phyloP scores from a whole-genome alignment of 2,888 invertebrate genomes.

The Leuctra nigra region DNA sequence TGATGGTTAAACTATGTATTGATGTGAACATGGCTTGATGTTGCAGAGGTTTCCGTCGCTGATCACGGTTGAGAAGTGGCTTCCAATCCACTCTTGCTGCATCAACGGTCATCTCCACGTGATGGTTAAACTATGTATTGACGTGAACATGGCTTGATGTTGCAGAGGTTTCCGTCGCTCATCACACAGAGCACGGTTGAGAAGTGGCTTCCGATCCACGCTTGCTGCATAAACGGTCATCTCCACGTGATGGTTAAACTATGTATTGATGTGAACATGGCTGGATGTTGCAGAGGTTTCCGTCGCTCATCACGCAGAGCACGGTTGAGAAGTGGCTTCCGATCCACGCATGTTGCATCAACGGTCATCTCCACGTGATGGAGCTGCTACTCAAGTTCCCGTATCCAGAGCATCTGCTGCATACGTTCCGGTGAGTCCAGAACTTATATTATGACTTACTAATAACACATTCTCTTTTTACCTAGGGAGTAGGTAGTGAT shows the following conservation, averaged over 20 bases:
- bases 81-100: conserved; percentile 88
- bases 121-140: no score
- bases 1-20: no score
- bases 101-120: conserved; percentile 92
- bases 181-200: conserved; percentile 83
- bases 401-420: conserved; percentile 66
- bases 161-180: conserved; percentile 72
- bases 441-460: no score
- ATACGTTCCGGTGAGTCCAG: conserved; percentile 52
- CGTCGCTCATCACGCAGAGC: conserved; percentile 73
- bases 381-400: conserved; percentile 71
- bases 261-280: no score
- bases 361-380: conserved; percentile 72
- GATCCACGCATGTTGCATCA: conserved; percentile 86
- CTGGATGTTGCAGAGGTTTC: conserved; percentile 56
- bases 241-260: no score
- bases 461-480: no score
- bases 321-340: conserved; percentile 92
- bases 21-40: no score
- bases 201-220: conserved; percentile 88
- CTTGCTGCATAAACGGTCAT: conserved; percentile 88
- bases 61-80: conserved; percentile 85
- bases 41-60: conserved; percentile 72
- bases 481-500: no score
- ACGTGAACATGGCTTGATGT: no score